phyloP scores from a whole-genome alignment of 2,888 invertebrate genomes.

The Tillus elongatus region DNA sequence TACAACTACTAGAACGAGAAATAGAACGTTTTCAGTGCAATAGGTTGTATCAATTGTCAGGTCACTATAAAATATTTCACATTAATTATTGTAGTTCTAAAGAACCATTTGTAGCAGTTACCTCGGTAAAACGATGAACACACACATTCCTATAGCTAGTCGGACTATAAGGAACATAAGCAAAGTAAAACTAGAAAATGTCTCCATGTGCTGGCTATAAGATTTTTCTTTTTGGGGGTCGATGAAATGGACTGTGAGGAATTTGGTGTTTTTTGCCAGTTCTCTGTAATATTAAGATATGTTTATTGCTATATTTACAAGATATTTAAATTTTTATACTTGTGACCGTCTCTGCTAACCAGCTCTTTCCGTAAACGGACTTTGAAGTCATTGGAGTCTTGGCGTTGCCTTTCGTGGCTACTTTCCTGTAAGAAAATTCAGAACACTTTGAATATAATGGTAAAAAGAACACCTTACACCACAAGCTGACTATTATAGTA shows the following conservation, averaged over 20 bases:
- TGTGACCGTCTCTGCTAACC: slow-evolving; percentile 74
- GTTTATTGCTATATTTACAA: not conserved
- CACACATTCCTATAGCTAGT: slow-evolving; percentile 46
- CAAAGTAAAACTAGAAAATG: slow-evolving; percentile 55
- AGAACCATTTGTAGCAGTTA: slow-evolving; percentile 25
- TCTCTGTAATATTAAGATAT: slow-evolving; percentile 42
- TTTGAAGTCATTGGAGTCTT: slow-evolving; percentile 74
- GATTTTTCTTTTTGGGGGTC: slow-evolving; percentile 57
- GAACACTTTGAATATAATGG: no score
- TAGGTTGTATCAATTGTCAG: not conserved
- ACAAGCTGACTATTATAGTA: no score
- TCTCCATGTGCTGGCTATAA: slow-evolving; percentile 57
- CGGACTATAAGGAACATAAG: slow-evolving; percentile 56
- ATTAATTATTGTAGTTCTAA: not conserved
- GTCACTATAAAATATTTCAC: not conserved
- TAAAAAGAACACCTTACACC: no score
- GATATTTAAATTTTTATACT: slow-evolving; percentile 42
- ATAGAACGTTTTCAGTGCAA: slow-evolving; percentile 4
- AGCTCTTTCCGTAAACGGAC: slow-evolving; percentile 72
- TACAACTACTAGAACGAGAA: slow-evolving; percentile 4
- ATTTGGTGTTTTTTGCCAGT: slow-evolving; percentile 57
- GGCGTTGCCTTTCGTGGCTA: slow-evolving; percentile 49
- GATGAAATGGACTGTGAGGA: slow-evolving; percentile 56
- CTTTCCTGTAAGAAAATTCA: slow-evolving; percentile 25
- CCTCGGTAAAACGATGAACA: slow-evolving; percentile 50